Evolutionary conservation across 2,888 invertebrate species (phyloP), one percentile per base, ranked within the genome.

Genomic region (Eucera pruinosa): DNA sequence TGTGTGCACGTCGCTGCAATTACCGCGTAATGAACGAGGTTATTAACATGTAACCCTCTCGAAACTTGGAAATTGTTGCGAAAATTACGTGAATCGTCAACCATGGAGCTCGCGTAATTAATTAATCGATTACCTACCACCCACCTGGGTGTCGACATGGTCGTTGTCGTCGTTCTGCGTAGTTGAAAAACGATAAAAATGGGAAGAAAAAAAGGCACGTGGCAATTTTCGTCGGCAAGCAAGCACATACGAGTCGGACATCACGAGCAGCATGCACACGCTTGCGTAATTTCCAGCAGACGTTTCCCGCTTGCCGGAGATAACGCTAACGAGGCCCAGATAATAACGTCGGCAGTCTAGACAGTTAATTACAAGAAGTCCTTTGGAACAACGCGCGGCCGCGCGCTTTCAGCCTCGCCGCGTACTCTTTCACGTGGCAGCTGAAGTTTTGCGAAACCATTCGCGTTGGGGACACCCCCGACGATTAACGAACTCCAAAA

Each of bases 311-410:
- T 90, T 88, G 89, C 83, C 87, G 86, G 89, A 90, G 91, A 91
- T 90, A 91, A 91, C 89, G 89, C 86, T 91, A 90, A 90, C 90
- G 88, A 89, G 89, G 86, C 86, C 86, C 88, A 90, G 91, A 91
- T 90, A 91, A 90, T 89, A 89, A 88, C 87, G 89, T 87, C 88
- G 87, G 85, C 86, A 88, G 91, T 91, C 91, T 90, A 90, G 90
- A 90, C 90, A 87, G 90, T 89, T 90, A 89, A 90, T 90, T 90
- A 90, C 88, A 85, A 88, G 86, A 87, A 88, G 89, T 87, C 89
- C 89, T 88, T 90, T 87, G 87, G 89, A 83, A 81, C 71, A 85
- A 83, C 84, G 83, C 82, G 82, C 78, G 66, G 68, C 69, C 76
- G 78, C 66, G 74, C 76, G 82, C 69, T 67, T 78, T 71, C 77